These are phyloP conservation scores for Macroglossus sobrinus DNA, from an alignment of 2,113 vertebrate species.

Conservation along the genomic window DNA sequence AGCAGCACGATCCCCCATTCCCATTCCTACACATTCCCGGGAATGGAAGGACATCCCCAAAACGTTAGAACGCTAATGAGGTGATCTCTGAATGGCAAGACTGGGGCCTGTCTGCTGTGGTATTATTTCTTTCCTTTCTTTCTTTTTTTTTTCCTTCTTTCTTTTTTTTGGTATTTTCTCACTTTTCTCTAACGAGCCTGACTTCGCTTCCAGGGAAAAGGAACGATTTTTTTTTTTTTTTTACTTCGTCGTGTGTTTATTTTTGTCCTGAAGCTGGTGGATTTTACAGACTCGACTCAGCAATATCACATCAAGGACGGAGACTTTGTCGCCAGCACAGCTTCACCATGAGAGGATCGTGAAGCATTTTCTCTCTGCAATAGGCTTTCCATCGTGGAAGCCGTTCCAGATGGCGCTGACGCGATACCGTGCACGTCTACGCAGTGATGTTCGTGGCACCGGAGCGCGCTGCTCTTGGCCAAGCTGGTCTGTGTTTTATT, in stretches of 20 bases:
- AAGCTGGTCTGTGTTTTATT: conserved; percentile 65
- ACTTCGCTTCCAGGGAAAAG: not conserved
- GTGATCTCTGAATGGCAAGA: not conserved
- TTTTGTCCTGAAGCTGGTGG: not conserved
- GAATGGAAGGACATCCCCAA: not conserved
- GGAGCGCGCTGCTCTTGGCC: conserved; percentile 27
- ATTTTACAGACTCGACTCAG: not conserved
- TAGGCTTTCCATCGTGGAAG: not conserved
- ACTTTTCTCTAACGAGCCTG: not conserved
- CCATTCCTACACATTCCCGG: not conserved
- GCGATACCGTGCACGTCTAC: not conserved
- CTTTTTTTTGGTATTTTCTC: not conserved
- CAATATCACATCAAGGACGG: not conserved
- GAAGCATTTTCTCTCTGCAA: not conserved
- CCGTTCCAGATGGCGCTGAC: conserved; percentile 42
- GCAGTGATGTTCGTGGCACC: conserved; percentile 3
- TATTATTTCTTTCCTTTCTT: not conserved
- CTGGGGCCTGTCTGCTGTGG: not conserved
- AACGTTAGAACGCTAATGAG: not conserved
- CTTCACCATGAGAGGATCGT: not conserved
- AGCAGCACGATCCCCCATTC: not conserved
- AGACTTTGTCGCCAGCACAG: not conserved
- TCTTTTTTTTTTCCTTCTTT: no score
- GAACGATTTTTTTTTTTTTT: no score
- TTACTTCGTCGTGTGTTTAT: not conserved